Evolutionary conservation across 2,888 invertebrate genomes (phyloP), one percentile per base, ranked within the genome.

Genomic region (Polymixis lichenea): DNA sequence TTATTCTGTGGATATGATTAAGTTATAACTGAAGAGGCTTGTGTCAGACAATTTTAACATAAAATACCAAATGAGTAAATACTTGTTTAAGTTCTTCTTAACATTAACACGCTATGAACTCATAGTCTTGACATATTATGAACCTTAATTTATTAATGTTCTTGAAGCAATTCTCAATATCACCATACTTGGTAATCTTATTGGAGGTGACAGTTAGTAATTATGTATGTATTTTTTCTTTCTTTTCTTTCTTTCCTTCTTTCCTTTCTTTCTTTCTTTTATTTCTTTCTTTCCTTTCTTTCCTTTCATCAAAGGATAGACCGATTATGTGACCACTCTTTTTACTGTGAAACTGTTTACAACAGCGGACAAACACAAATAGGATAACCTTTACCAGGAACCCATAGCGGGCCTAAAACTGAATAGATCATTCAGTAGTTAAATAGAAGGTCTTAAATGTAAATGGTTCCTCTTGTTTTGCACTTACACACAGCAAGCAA

Each of bases 1-100:
- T 80, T 60, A 65, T 55, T 56, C 53, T 8, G 25, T 43, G 25
- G 51, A 19, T 55, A 62, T 68, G 28, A 75, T 69, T 43, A 65
- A 19, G 46, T 32, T 64, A 56, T 51, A 43, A 7, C 19, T 19
- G 8, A 55, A 60, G 25, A 65, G 46, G 28, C 11, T 49, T 49
- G 28, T 43, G 11, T n/a, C 38, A 60, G 51, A 19, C 11, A 46
- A 43, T 28, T 46, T 46, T 19, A 15, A 61, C 19, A 22, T n/a
- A 51, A 49, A 58, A 72, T 6, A 7, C n/a, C 13, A 8, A 65
- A 38, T 71, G 25, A 65, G 25, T 73, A 5, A 28, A 17, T 28
- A 58, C 8, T 71, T 38, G 8, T 15, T 3, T 19, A 13, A 8
- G 9, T 28, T 5, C 5, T 46, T 25, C 38, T 1, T 32, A 32